Conservation (phyloP, 1,140 invertebrate species). For the Drosophila lini region DNA sequence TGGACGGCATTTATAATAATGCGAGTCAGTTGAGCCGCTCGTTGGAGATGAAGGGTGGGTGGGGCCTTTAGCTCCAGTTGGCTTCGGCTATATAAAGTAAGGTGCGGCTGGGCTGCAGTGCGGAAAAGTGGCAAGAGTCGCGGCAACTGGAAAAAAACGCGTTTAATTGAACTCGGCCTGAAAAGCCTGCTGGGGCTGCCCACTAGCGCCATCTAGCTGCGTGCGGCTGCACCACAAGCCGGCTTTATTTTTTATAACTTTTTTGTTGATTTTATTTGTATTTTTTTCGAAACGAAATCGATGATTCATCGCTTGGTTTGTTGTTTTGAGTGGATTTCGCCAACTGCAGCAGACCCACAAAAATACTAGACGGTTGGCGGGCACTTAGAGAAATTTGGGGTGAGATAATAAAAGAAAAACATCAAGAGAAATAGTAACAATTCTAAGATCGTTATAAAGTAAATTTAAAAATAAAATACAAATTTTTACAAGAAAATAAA, state of each 20-base stretch:
- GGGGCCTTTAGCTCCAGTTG: conserved; percentile 41
- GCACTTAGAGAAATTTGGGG: neutral
- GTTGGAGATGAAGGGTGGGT: conserved; percentile 23
- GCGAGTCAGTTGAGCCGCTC: conserved; percentile 34
- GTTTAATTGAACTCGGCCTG: conserved; percentile 69
- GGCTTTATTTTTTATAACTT: conserved; percentile 44
- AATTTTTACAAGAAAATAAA: no score
- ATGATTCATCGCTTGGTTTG: conserved; percentile 76
- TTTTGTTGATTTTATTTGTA: conserved; percentile 33
- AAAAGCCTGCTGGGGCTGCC: conserved; percentile 50
- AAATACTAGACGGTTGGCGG: conserved; percentile 72
- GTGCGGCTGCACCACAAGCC: conserved; percentile 66
- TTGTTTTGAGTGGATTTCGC: conserved; percentile 73
- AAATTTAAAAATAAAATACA: no score
- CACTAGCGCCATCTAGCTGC: conserved; percentile 81
- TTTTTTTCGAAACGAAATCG: conserved; percentile 50
- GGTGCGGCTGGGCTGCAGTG: conserved; percentile 69
- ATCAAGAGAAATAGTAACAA: no score
- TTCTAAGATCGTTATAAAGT: no score
- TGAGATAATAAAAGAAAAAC: neutral
- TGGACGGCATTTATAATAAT: conserved; percentile 82
- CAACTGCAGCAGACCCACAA: conserved; percentile 48
- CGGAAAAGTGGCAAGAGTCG: conserved; percentile 62
- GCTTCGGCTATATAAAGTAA: conserved; percentile 62
- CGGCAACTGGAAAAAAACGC: conserved; percentile 59